phyloP scores from a whole-genome alignment of 2,797 vertebrate genomes.

The Hybognathus amarus region DNA sequence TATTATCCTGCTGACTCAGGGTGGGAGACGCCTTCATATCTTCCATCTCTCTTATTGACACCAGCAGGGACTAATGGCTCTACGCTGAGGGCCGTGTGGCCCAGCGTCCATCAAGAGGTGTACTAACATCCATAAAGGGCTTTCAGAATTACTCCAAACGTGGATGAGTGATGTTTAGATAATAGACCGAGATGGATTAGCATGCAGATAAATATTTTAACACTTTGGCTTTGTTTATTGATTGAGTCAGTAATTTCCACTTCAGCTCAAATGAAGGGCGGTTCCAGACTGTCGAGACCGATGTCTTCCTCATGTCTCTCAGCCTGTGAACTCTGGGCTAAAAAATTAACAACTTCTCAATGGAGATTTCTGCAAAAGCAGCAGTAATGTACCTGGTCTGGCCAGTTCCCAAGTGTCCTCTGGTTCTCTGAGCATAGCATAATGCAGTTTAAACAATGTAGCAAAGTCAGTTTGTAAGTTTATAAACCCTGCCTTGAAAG shows the following conservation, averaged over 20 bases:
- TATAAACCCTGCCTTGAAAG: neutral
- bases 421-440: neutral
- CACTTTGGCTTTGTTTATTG: slow-evolving; percentile 87
- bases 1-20: slow-evolving; percentile 33
- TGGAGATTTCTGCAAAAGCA: slow-evolving; percentile 57
- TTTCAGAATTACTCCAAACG: slow-evolving; percentile 85
- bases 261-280: slow-evolving; percentile 83
- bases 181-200: slow-evolving; percentile 79
- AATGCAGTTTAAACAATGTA: slow-evolving; percentile 20
- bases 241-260: slow-evolving; percentile 85
- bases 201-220: slow-evolving; percentile 88
- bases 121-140: slow-evolving; percentile 82
- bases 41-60: slow-evolving; percentile 77
- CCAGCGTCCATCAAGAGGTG: slow-evolving; percentile 83
- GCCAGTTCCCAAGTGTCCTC: slow-evolving; percentile 9
- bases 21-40: slow-evolving; percentile 48
- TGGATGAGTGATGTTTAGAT: slow-evolving; percentile 83
- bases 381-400: slow-evolving; percentile 44
- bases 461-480: neutral
- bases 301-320: slow-evolving; percentile 80
- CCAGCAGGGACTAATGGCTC: slow-evolving; percentile 79
- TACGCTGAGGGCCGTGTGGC: slow-evolving; percentile 80
- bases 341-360: slow-evolving; percentile 83
- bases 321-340: slow-evolving; percentile 80
- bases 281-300: slow-evolving; percentile 85